Base-by-base conservation (phyloP, 2,888 invertebrate species). In the Meteorus cinctellus region DNA sequence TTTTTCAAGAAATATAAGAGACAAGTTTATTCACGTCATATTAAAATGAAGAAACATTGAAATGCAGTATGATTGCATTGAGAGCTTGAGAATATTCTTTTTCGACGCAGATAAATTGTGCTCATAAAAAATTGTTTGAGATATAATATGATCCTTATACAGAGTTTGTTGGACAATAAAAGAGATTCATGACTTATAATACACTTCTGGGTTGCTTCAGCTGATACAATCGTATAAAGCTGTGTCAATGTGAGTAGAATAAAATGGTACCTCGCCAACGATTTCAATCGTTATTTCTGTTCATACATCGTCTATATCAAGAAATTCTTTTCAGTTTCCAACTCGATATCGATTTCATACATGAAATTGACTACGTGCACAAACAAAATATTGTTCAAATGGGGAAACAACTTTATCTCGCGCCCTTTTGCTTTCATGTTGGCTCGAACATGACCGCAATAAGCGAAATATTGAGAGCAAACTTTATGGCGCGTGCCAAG, bases 401-500 rank as follows among this genome's bases (percentile, higher is more conserved):
- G 48, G 31, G 24, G 41, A 67, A 67, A 24, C 27, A 59, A 34
- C 27, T n/a, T n/a, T 29, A 67, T 8, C 24, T 48, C 59, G 12
- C 8, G 41, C 41, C 12, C 12, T 41, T 10, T 41, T 41, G 8
- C 41, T 41, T 41, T 41, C 12, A 41, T 16, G 67, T 48, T 14
- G 31, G 45, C 14, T 29, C 10, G 29, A 27, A 36, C 62, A 68
- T 70, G 66, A 73, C 70, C 29, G 73, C 67, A 78, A 74, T 72
- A 70, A 76, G 72, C 72, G 10, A 19, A 68, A 65, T 70, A 75
- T 75, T 68, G 45, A 59, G 45, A 59, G 62, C 66, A 60, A 78
- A 77, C 55, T 78, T 77, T 78, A 72, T 77, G 45, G 69, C 51
- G 70, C 41, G 51, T 65, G 41, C 41, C 12, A 41, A 8, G 41